Conservation (phyloP, 2,888 invertebrate species). For the Eupithecia subfuscata region DNA sequence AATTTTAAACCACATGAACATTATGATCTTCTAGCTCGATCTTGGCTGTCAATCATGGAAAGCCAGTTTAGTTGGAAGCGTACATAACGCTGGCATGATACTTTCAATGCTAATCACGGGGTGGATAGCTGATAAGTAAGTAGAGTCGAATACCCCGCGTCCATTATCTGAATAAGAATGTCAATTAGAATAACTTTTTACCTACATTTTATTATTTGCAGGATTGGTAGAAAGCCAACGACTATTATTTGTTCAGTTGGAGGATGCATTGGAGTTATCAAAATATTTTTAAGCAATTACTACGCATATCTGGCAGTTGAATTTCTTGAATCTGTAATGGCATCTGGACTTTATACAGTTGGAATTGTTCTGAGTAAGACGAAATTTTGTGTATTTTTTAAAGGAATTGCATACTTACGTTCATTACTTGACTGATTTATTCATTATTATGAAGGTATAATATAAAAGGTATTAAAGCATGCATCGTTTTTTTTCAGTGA, state of each 20-base stretch:
- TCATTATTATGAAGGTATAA: background rate
- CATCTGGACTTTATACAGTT: constrained; percentile 71
- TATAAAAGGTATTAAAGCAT: too few species aligned
- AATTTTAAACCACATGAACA: background rate
- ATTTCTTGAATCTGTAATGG: constrained; percentile 68
- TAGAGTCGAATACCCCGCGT: background rate
- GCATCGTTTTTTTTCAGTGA: constrained; percentile 59
- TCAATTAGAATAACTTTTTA: background rate
- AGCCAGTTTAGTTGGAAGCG: constrained; percentile 79
- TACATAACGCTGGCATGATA: constrained; percentile 87
- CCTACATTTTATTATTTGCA: constrained; percentile 36
- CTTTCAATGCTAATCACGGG: constrained; percentile 85
- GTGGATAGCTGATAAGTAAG: constrained; percentile 84
- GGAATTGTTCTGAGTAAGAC: constrained; percentile 69
- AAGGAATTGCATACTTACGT: background rate
- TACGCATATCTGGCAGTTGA: constrained; percentile 64
- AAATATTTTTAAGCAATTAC: constrained; percentile 64
- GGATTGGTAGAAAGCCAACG: constrained; percentile 71
- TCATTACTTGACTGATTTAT: background rate
- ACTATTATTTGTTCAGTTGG: constrained; percentile 66
- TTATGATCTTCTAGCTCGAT: constrained; percentile 55
- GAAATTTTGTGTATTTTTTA: background rate
- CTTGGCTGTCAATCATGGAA: constrained; percentile 79
- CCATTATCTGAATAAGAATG: too few species aligned
- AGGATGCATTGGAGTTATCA: constrained; percentile 63